Evolutionary conservation across 2,113 vertebrate genomes (phyloP).

Genomic region (Thalassarche chlororhynchos): DNA sequence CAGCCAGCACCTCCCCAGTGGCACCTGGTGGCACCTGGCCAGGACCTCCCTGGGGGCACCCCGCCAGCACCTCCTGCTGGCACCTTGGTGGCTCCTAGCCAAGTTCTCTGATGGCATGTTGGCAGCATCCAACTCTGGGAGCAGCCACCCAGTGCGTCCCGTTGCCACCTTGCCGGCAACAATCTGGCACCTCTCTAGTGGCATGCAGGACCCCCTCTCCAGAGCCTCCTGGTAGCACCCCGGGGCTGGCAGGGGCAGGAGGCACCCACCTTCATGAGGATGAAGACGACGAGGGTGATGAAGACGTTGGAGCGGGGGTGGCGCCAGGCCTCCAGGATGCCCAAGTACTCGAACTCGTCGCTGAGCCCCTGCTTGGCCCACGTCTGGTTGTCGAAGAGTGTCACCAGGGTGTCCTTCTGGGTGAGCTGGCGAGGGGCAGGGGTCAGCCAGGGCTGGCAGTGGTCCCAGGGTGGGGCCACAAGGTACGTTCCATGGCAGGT

Average conservation of each 20-base stretch:
- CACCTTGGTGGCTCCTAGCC: not conserved
- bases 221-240: not conserved
- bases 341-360: conserved; percentile 88
- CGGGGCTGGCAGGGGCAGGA: not conserved
- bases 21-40: not conserved
- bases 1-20: not conserved
- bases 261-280: conserved; percentile 92
- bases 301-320: conserved; percentile 93
- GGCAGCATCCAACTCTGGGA: not conserved
- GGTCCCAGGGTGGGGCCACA: not conserved
- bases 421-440: conserved; percentile 81
- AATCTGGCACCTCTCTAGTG: not conserved
- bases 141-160: not conserved
- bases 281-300: conserved; percentile 92
- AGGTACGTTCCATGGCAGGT: not conserved
- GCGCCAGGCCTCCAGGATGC: conserved; percentile 88
- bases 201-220: not conserved
- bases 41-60: not conserved
- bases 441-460: not conserved
- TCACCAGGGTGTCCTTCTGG: conserved; percentile 94
- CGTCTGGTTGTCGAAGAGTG: conserved; percentile 93
- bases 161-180: not conserved
- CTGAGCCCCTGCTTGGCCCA: conserved; percentile 91
- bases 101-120: not conserved
- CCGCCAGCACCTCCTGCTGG: not conserved